Percentiles rank a stretch among this genome's conserved stretches.
phyloP scores from a whole-genome alignment of 2,888 invertebrate species.

The Erebia aethiops region DNA sequence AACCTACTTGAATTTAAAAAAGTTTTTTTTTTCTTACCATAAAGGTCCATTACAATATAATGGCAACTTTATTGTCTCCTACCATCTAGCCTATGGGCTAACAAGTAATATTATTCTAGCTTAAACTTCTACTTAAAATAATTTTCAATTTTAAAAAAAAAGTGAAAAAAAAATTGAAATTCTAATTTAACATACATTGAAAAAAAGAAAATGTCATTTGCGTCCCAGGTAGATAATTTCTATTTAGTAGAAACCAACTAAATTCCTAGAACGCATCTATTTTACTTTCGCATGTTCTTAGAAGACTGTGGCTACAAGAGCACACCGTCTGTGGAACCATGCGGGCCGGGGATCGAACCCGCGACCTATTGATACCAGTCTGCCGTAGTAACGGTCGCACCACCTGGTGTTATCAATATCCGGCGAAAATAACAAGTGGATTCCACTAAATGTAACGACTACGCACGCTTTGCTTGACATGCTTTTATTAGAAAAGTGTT shows the following conservation, averaged over 20 bases:
- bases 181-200: background rate
- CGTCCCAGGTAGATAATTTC: constrained; percentile 38
- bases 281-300: constrained; percentile 72
- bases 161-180: constrained; percentile 1
- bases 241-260: constrained; percentile 52
- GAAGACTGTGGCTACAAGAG: constrained; percentile 65
- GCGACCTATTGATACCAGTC: constrained; percentile 36
- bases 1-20: too few relatives aligned
- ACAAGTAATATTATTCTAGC: too few relatives aligned
- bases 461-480: too few relatives aligned
- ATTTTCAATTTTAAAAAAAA: too few relatives aligned
- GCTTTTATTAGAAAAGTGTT: too few relatives aligned
- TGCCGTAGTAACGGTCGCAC: constrained; percentile 37
- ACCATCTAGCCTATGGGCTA: too few relatives aligned
- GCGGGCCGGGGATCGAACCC: constrained; percentile 60
- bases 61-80: too few relatives aligned
- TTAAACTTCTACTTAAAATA: too few relatives aligned
- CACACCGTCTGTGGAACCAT: constrained; percentile 73
- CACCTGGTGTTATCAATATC: constrained; percentile 27
- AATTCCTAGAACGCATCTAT: constrained; percentile 50
- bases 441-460: background rate
- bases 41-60: too few relatives aligned
- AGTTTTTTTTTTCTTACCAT: too few relatives aligned
- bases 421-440: constrained; percentile 42
- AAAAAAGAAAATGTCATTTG: constrained; percentile 40